Conservation (phyloP, 2,888 invertebrate species). For the Volucella zonaria region DNA sequence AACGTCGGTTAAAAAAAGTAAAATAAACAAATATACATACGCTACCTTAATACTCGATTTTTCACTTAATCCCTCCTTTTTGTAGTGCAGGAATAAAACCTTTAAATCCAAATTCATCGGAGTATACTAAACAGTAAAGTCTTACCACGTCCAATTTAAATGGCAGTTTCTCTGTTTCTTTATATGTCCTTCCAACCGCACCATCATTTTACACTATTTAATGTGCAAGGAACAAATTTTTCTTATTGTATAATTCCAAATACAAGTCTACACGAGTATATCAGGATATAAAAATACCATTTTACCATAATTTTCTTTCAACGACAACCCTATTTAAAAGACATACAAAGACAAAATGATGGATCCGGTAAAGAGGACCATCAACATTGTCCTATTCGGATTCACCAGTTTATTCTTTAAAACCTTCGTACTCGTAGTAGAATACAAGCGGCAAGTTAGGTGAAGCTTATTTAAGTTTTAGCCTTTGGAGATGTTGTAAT, state of each 20-base stretch:
- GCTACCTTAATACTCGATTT: conserved; percentile 6
- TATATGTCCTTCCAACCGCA: conserved; percentile 10
- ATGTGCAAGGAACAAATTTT: conserved; percentile 33
- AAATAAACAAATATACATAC: neutral
- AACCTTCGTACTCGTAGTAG: conserved; percentile 33
- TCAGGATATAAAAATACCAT: conserved; percentile 32
- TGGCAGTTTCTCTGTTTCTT: conserved; percentile 6
- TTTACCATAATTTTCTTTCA: conserved; percentile 21
- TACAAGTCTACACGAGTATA: neutral
- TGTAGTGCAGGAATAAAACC: neutral
- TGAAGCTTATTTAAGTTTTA: conserved; percentile 46
- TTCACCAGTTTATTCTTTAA: conserved; percentile 17
- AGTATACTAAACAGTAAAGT: conserved; percentile 23
- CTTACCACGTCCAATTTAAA: conserved; percentile 36
- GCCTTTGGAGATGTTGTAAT: conserved; percentile 28
- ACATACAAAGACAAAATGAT: conserved; percentile 9
- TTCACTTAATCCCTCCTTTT: conserved; percentile 15
- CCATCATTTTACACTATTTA: conserved; percentile 26
- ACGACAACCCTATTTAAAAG: conserved; percentile 7
- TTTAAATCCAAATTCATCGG: neutral
- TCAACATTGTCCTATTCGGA: conserved; percentile 11
- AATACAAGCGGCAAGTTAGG: conserved; percentile 40
- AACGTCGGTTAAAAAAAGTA: neutral
- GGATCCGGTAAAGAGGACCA: conserved; percentile 10
- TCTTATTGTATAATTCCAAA: conserved; percentile 41